Evolutionary conservation across 92 coral and sea anemone genomes (phyloP).

Genomic region (Metridium senile): DNA sequence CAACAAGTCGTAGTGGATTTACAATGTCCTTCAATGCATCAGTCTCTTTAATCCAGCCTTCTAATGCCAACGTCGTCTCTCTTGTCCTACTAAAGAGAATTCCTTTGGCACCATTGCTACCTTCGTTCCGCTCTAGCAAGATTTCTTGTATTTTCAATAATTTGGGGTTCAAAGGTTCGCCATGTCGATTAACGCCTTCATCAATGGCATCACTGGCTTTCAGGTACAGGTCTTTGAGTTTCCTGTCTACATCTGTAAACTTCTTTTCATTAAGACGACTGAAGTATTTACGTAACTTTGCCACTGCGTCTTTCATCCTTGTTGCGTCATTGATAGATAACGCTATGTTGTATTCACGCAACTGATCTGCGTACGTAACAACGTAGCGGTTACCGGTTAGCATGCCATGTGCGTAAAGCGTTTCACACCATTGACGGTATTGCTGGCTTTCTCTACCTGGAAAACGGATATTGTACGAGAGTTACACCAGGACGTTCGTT

Average conservation of each 20-base stretch:
- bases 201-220: constrained; percentile 51
- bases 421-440: constrained; percentile 86
- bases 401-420: constrained; percentile 55
- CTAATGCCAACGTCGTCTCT: constrained; percentile 71
- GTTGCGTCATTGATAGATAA: constrained; percentile 81
- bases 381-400: constrained; percentile 55
- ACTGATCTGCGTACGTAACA: constrained; percentile 86
- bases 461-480: too few relatives aligned
- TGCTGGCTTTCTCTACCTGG: constrained; percentile 59
- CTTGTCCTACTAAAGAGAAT: constrained; percentile 87
- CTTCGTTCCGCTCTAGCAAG: constrained; percentile 51
- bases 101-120: constrained; percentile 51
- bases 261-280: constrained; percentile 38
- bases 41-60: constrained; percentile 77
- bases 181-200: constrained; percentile 27
- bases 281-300: constrained; percentile 50
- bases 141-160: constrained; percentile 63
- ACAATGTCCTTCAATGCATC: constrained; percentile 50
- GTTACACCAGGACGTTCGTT: too few relatives aligned
- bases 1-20: constrained; percentile 78
- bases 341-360: constrained; percentile 75
- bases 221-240: constrained; percentile 52
- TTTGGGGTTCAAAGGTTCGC: constrained; percentile 74
- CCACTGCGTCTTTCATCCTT: constrained; percentile 76
- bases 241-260: constrained; percentile 53